Conservation (phyloP, 2,888 invertebrate species). For the Pasiphila rectangulata region DNA sequence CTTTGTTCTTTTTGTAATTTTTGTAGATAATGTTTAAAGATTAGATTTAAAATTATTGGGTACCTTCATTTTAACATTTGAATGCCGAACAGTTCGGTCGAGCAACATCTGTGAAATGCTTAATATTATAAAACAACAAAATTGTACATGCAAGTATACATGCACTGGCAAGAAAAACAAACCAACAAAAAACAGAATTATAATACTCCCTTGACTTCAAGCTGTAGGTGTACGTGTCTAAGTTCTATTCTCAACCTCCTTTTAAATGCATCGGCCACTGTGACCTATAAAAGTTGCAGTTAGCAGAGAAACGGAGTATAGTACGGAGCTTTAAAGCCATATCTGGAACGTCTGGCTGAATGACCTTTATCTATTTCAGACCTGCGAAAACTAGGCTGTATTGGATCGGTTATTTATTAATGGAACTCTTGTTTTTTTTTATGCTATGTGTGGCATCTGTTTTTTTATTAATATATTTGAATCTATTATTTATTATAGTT, state of each 20-base stretch:
- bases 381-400: not conserved
- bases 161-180: too few species aligned
- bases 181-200: not conserved
- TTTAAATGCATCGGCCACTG: conserved; percentile 11
- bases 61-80: too few species aligned
- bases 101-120: too few species aligned
- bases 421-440: not conserved
- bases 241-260: conserved; percentile 4
- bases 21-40: too few species aligned
- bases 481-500: too few species aligned
- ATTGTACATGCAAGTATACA: too few species aligned
- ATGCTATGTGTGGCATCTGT: too few species aligned
- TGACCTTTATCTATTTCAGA: conserved; percentile 34
- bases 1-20: too few species aligned
- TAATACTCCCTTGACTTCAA: not conserved
- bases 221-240: not conserved
- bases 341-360: conserved; percentile 34
- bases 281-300: conserved; percentile 19
- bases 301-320: conserved; percentile 16
- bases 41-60: too few species aligned
- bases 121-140: too few species aligned
- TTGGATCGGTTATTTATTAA: not conserved
- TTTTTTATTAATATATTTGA: too few species aligned
- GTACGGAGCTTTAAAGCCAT: conserved; percentile 27
- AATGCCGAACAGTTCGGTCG: too few species aligned